Evolutionary conservation across 2,888 invertebrate genomes (phyloP).

Genomic region (Ecdyonurus torrentis): DNA sequence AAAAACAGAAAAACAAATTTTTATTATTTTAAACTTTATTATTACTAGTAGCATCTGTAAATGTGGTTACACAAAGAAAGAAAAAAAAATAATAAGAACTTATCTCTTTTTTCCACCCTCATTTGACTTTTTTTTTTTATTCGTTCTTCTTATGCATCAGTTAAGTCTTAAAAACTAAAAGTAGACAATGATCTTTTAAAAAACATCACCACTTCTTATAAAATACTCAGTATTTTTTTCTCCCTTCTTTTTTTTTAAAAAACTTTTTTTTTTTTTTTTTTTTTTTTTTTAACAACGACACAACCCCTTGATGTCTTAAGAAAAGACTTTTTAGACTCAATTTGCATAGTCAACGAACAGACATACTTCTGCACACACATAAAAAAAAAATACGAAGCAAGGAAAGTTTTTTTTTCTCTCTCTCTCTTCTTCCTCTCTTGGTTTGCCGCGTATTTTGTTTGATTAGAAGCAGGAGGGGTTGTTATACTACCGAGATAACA

Average conservation of each 20-base stretch:
- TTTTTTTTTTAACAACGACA: background rate
- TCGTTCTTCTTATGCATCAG: background rate
- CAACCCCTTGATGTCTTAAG: background rate
- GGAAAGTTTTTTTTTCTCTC: background rate
- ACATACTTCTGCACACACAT: background rate
- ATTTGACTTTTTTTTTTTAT: background rate
- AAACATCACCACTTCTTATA: background rate
- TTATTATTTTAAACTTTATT: background rate
- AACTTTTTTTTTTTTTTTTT: background rate
- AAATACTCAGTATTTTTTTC: background rate
- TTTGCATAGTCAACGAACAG: background rate
- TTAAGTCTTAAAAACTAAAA: background rate
- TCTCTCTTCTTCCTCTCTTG: too few relatives aligned
- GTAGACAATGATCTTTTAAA: background rate
- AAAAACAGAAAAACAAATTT: background rate
- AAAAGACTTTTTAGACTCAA: background rate
- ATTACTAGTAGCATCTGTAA: background rate
- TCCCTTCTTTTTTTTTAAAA: background rate
- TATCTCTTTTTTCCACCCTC: background rate
- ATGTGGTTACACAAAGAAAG: background rate
- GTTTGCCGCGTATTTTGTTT: background rate
- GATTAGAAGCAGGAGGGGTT: background rate
- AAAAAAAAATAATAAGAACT: background rate
- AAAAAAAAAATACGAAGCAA: background rate
- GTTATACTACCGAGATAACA: background rate